phyloP scores from a whole-genome alignment of 2,113 vertebrate species.

The Dasyprocta punctata region DNA sequence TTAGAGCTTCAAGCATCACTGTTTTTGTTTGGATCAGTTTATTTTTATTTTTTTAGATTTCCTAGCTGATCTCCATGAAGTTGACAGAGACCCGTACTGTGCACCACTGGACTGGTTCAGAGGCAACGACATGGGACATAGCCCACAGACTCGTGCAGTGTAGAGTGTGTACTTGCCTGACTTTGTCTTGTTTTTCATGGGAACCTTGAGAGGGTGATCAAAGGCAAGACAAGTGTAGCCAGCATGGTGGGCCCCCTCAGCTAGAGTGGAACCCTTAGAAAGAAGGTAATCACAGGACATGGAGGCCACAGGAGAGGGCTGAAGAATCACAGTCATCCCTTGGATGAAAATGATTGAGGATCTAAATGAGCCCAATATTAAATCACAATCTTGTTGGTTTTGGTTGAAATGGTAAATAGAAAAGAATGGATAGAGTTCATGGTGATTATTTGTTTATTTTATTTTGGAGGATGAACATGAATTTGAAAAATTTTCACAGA shows the following conservation, averaged over 20 bases:
- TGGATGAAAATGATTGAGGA: not conserved
- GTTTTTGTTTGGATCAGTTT: not conserved
- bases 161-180: not conserved
- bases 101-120: not conserved
- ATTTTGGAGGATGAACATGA: not conserved
- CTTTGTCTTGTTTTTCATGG: not conserved
- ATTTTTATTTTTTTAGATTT: not conserved
- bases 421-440: not conserved
- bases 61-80: not conserved
- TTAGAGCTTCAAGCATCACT: not conserved
- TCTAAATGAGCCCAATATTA: not conserved
- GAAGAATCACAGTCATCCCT: not conserved
- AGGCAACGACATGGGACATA: rapidly evolving
- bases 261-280: not conserved
- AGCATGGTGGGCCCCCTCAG: not conserved
- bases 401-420: not conserved
- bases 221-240: not conserved
- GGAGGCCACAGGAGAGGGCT: rapidly evolving
- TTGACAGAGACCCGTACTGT: not conserved
- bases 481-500: not conserved
- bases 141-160: not conserved
- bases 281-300: not conserved
- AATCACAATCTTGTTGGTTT: not conserved
- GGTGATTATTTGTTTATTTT: not conserved
- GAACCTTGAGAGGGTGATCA: not conserved